These are phyloP conservation scores for Xenentodon cancila DNA, from an alignment of 2,797 vertebrate species.

Conservation along the genomic window DNA sequence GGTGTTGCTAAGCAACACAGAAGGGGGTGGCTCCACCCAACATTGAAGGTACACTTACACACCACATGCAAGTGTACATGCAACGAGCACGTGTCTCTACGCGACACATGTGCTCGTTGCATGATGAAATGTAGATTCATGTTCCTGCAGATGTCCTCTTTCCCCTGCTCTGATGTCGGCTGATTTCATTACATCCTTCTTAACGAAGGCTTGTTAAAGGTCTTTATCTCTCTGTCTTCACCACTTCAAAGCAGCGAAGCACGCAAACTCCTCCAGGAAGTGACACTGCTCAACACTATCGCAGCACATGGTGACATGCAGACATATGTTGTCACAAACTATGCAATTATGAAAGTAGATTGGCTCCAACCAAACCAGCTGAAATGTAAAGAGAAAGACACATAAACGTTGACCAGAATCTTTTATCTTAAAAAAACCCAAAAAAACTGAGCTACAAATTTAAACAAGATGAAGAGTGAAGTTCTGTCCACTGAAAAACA, in stretches of 20 bases:
- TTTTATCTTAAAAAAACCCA: too few relatives aligned
- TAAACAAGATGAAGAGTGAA: too few relatives aligned
- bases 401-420: too few relatives aligned
- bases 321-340: slow-evolving; percentile 67
- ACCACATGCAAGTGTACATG: too few relatives aligned
- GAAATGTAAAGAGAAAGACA: too few relatives aligned
- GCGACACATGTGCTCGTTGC: slow-evolving; percentile 34
- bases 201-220: background rate
- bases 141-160: background rate
- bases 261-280: slow-evolving; percentile 6
- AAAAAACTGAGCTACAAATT: too few relatives aligned
- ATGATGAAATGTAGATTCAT: slow-evolving; percentile 19
- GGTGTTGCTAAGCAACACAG: slow-evolving; percentile 71
- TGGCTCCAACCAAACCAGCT: too few relatives aligned
- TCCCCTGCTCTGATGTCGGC: background rate
- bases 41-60: slow-evolving; percentile 31
- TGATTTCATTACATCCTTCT: background rate
- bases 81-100: too few relatives aligned
- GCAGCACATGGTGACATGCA: slow-evolving; percentile 54
- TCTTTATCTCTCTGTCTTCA: background rate
- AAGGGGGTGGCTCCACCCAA: slow-evolving; percentile 31
- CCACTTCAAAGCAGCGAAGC: background rate
- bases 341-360: slow-evolving; percentile 37
- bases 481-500: too few relatives aligned
- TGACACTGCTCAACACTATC: slow-evolving; percentile 11